A percentile compares a stretch with the other conserved stretches of the same genome.
phyloP scores from a whole-genome alignment of 2,797 vertebrate genomes.

The Eupleurogrammus muticus region DNA sequence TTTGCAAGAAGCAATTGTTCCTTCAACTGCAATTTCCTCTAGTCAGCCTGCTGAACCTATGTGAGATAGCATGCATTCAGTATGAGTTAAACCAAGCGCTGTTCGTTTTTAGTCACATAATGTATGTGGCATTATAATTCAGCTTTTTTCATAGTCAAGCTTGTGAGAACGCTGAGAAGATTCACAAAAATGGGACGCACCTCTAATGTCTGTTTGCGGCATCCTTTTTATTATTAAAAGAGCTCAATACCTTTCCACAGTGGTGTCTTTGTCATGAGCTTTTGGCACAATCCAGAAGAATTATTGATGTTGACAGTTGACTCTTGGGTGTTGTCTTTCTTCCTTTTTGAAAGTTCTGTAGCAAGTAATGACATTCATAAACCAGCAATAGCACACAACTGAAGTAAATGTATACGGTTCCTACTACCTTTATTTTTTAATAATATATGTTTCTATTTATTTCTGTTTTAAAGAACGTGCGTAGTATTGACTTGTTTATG shows the following conservation, averaged over 20 bases:
- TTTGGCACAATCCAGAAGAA: constrained; percentile 50
- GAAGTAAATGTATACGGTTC: constrained; percentile 21
- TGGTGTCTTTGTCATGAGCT: constrained; percentile 45
- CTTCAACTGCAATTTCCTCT: constrained; percentile 36
- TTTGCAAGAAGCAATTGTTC: constrained; percentile 49
- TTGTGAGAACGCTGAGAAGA: constrained; percentile 32
- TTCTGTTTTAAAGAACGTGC: constrained; percentile 10
- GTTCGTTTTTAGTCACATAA: constrained; percentile 26
- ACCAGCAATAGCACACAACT: constrained; percentile 5
- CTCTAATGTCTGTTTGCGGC: constrained; percentile 9
- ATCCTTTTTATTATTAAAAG: constrained; percentile 48
- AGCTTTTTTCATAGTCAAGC: constrained; percentile 15
- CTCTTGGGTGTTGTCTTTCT: constrained; percentile 47
- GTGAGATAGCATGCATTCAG: constrained; percentile 31
- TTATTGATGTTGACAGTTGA: constrained; percentile 53
- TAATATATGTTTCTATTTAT: constrained; percentile 6
- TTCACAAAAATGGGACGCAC: constrained; percentile 3
- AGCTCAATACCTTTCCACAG: constrained; percentile 23
- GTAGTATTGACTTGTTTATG: background rate
- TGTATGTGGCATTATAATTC: constrained; percentile 11
- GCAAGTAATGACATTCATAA: constrained; percentile 30
- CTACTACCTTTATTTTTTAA: constrained; percentile 3
- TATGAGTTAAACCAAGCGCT: constrained; percentile 25
- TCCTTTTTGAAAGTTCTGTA: constrained; percentile 22
- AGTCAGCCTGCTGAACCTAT: constrained; percentile 19